Evolutionary conservation across 2,797 vertebrate genomes (phyloP), one percentile per base, ranked within the genome.

Genomic region (Champsocephalus esox): DNA sequence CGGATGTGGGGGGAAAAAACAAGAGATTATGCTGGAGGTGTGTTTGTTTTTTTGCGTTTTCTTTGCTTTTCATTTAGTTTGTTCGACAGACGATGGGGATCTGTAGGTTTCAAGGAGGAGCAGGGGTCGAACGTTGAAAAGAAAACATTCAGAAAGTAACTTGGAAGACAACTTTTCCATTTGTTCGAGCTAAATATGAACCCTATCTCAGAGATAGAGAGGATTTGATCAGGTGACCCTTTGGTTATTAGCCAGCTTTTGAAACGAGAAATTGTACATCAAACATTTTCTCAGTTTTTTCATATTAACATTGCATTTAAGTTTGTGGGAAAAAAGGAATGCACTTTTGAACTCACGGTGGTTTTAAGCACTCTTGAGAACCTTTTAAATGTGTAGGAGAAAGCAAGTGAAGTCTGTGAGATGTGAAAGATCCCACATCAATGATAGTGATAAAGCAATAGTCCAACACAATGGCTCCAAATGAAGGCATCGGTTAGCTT

Each of bases 381-480:
- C 55, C 64, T 57, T 49, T 79, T 81, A 62, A 80, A 80, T 75
- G 77, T 75, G 84, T 75, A 83, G 84, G 73, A 90, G 79, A 90
- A 77, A 76, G 77, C 21, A 11, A 82, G 80, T 70, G 66, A 72
- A 69, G 70, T 70, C 70, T 75, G 73, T 50, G 73, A 81, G 83
- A 88, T 84, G 75, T 64, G 68, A 86, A 55, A 82, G 81, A 89
- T 81, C 75, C 81, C 46, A 82, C 77, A 88, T 87, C 89, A 85
- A 78, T 76, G 69, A 70, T 69, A 21, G 71, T 74, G 76, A 87
- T 86, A 80, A 88, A 93, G 92, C 89, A 89, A 93, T 91, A 89
- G 63, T 82, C 80, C 68, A 75, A 76, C 80, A 83, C 77, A 88
- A 79, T 70, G 66, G 79, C 77, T 80, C 67, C 66, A 77, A 87